These are phyloP conservation scores for Periparus ater DNA, from an alignment of 2,797 vertebrate genomes.

Conservation along the genomic window DNA sequence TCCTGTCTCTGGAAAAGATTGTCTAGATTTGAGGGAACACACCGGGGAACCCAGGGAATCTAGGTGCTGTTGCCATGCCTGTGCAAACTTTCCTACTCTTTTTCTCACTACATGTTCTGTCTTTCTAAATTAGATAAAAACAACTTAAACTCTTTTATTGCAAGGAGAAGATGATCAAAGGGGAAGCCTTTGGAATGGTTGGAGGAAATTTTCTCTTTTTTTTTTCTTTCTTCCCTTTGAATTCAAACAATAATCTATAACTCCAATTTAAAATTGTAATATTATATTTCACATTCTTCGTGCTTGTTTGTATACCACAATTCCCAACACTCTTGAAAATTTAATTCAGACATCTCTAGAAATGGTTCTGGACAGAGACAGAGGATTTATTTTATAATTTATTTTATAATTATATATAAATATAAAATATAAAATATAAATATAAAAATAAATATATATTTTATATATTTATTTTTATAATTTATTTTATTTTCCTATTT, in stretches of 20 bases:
- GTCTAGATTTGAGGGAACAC: neutral
- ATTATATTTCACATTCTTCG: neutral
- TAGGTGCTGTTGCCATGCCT: neutral
- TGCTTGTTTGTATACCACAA: neutral
- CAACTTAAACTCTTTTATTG: neutral
- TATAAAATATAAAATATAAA: too few relatives aligned
- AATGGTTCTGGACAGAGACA: neutral
- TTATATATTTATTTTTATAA: too few relatives aligned
- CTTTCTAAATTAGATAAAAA: neutral
- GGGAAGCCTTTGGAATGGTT: neutral
- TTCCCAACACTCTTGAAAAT: neutral
- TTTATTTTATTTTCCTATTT: neutral
- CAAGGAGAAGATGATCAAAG: neutral
- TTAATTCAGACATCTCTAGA: neutral
- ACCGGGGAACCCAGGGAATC: neutral
- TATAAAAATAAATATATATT: too few relatives aligned
- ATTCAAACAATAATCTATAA: neutral
- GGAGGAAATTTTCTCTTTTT: neutral
- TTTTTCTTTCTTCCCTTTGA: neutral
- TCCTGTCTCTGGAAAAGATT: neutral
- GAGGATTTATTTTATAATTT: neutral
- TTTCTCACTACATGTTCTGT: neutral
- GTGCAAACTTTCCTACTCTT: neutral
- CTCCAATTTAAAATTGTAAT: neutral
- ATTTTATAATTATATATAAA: too few relatives aligned